Conservation (phyloP, 2,888 invertebrate species). For the Temnothorax ravouxi region DNA sequence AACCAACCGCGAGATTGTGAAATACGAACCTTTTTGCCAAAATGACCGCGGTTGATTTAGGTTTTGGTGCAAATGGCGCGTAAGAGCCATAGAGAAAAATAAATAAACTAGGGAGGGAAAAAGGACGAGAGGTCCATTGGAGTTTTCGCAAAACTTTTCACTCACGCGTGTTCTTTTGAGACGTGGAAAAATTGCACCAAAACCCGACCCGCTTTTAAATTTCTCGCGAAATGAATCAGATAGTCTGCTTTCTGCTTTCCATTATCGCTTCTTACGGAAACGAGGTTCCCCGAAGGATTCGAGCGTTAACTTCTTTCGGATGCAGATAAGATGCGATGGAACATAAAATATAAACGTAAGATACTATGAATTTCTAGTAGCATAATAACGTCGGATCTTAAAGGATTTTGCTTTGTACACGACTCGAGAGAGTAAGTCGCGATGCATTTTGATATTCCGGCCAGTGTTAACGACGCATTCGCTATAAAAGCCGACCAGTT, state of each 20-base stretch:
- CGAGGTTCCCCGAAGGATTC: conserved; percentile 13
- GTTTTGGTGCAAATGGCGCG: neutral
- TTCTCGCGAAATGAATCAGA: conserved; percentile 45
- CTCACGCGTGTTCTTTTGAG: neutral
- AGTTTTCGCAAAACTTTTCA: conserved; percentile 32
- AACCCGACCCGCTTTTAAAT: conserved; percentile 12
- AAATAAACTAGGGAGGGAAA: neutral
- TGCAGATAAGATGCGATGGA: conserved; percentile 57
- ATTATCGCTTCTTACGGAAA: conserved; percentile 41
- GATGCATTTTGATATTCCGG: conserved; percentile 15
- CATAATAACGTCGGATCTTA: conserved; percentile 40
- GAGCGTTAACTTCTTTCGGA: conserved; percentile 48
- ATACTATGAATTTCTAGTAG: conserved; percentile 43
- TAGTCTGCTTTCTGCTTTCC: conserved; percentile 19
- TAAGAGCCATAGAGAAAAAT: neutral
- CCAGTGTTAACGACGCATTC: conserved; percentile 1
- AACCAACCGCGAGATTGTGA: conserved; percentile 67
- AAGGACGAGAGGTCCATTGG: neutral
- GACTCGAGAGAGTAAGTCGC: conserved; percentile 8
- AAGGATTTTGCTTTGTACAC: conserved; percentile 37
- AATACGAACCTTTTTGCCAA: conserved; percentile 50
- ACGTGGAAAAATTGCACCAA: neutral
- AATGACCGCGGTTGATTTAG: conserved; percentile 25
- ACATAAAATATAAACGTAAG: conserved; percentile 47
- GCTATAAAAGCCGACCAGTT: conserved; percentile 22